Base-by-base conservation (phyloP, 2,888 invertebrate species). In the Eilema depressum region DNA sequence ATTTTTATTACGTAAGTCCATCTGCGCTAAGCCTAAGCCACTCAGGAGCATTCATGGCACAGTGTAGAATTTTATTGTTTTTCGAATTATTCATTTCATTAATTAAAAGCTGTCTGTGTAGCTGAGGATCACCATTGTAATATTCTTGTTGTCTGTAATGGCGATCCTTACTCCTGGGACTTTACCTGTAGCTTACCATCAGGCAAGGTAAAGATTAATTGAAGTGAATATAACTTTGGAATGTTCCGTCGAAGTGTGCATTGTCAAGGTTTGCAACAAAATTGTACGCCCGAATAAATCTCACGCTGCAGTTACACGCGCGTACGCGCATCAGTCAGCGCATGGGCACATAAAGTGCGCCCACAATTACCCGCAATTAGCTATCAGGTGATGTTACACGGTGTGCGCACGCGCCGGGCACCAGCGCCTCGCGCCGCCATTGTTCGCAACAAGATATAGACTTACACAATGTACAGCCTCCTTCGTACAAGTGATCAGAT, bases 361-460 rank as follows among this genome's bases (percentile, higher is more conserved):
- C 68, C 53, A 68, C 71, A 73, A 80, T 78, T 80, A 78, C 75
- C 68, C 47, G 69, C 71, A 80, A 78, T 79, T 81, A 78, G 68
- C 73, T 64, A 73, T 73, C 65, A 59, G 65, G 47, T 66, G 70
- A 68, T n/a, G 53, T 53, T 73, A 67, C 67, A 53, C 57, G 5
- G 47, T 1, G 63, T 64, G 76, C 78, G 71, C 81, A 70, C 73
- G 81, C 71, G 78, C 75, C 47, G 25, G n/a, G 53, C 33, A 5
- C 17, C 1, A 2, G 47, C 47, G 47, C 47, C 47, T n/a, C 53
- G 53, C 20, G 53, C 62, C 25, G 62, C 78, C 61, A 70, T 70
- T 72, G 64, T 71, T 72, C 30, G 8, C 37, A 17, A 23, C 26
- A 25, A 41, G 56, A 5, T 53, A 5, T 37, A 20, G 62, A 33